Conservation (phyloP, 2,797 vertebrate species). For the Heliangelus exortis region DNA sequence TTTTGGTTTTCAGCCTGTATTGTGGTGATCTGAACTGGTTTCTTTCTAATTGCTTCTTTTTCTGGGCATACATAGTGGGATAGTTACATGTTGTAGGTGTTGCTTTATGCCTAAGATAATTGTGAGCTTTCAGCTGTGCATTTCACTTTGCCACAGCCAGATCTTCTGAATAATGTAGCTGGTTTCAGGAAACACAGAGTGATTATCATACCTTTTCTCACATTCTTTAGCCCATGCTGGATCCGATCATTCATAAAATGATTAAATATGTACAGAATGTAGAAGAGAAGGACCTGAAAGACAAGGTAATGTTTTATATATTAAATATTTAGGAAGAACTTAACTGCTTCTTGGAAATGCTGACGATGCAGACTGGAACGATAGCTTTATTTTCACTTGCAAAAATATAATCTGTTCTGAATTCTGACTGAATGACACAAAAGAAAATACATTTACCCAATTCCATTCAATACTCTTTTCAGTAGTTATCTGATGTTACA, state of each 20-base stretch:
- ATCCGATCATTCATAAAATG: conserved; percentile 98
- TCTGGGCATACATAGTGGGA: background rate
- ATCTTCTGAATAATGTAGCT: background rate
- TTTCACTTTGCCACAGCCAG: conserved; percentile 1
- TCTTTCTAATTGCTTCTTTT: background rate
- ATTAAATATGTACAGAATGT: conserved; percentile 97
- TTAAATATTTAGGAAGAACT: conserved; percentile 11
- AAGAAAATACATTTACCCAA: background rate
- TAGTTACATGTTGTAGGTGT: background rate
- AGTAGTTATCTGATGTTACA: background rate
- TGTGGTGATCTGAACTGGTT: background rate
- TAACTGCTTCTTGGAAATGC: background rate
- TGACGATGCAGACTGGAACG: background rate
- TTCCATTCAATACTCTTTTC: background rate
- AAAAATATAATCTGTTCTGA: background rate
- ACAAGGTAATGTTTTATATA: conserved; percentile 86
- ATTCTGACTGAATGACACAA: background rate
- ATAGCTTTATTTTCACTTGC: background rate
- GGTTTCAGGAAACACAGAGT: conserved; percentile 20
- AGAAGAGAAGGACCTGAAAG: conserved; percentile 98
- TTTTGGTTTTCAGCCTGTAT: background rate
- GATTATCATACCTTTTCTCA: conserved; percentile 19
- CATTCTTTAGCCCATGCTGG: conserved; percentile 91
- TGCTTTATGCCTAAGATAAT: background rate
- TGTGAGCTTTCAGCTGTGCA: background rate